These are phyloP conservation scores for Campylomormyrus tamandua DNA, from an alignment of 2,113 vertebrate species.

Conservation along the genomic window DNA sequence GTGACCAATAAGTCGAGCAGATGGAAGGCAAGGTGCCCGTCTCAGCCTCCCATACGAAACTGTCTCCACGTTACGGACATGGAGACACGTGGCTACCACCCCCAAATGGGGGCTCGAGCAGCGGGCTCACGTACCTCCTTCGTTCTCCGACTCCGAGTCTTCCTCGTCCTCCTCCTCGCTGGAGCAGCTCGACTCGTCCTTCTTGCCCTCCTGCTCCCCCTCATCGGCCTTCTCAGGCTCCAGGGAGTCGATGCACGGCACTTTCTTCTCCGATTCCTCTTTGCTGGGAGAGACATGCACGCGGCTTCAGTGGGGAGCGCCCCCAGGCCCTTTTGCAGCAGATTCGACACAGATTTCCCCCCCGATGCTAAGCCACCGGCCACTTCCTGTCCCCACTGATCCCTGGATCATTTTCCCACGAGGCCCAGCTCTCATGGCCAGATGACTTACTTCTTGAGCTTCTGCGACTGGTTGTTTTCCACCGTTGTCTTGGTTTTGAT, in stretches of 20 bases:
- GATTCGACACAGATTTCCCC: not conserved
- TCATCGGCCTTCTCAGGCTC: conserved; percentile 90
- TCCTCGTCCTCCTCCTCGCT: conserved; percentile 91
- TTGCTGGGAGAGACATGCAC: conserved; percentile 58
- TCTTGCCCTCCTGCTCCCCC: conserved; percentile 78
- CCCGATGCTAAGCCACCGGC: not conserved
- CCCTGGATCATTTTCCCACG: not conserved
- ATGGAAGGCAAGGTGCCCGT: not conserved
- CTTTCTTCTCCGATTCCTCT: conserved; percentile 87
- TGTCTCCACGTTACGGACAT: not conserved
- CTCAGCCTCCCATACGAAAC: not conserved
- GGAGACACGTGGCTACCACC: not conserved
- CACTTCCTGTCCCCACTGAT: not conserved
- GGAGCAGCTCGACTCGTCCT: conserved; percentile 97
- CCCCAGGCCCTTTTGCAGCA: not conserved
- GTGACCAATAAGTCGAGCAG: not conserved
- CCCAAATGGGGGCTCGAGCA: not conserved
- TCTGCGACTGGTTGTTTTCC: conserved; percentile 92
- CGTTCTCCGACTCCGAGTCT: conserved; percentile 92
- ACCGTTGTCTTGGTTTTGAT: conserved; percentile 88
- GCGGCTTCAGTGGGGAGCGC: no score
- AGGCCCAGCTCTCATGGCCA: not conserved
- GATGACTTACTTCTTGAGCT: conserved; percentile 81
- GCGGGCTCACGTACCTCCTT: conserved; percentile 68
- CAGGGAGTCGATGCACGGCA: conserved; percentile 80